A percentile compares a stretch with the other conserved stretches of the same genome.
Evolutionary conservation across 2,797 vertebrate species (phyloP).

Genomic region (Prunella strophiata): DNA sequence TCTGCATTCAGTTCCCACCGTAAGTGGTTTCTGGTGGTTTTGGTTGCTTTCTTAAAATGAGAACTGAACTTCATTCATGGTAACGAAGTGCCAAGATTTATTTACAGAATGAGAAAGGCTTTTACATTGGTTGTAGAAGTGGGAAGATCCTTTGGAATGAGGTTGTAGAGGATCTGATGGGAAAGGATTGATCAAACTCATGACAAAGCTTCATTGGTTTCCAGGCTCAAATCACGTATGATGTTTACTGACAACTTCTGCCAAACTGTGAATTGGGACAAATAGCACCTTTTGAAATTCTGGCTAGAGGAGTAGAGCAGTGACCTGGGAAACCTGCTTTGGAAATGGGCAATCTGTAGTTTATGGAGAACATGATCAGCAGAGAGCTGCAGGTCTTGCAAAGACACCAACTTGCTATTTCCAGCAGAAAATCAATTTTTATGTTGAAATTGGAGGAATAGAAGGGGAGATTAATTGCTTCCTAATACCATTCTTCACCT

Average conservation of each 20-base stretch:
- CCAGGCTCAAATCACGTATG: not conserved
- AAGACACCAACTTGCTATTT: not conserved
- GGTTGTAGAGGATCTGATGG: not conserved
- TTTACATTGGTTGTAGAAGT: not conserved
- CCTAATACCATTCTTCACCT: not conserved
- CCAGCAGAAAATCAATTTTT: not conserved
- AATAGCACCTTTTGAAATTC: not conserved
- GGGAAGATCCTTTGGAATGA: not conserved
- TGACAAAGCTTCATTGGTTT: not conserved
- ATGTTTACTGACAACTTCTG: not conserved
- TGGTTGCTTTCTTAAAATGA: conserved; percentile 5
- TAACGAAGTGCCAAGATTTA: not conserved
- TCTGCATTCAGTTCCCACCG: not conserved
- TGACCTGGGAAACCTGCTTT: not conserved
- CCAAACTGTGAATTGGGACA: not conserved
- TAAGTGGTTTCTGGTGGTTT: not conserved
- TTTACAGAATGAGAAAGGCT: not conserved
- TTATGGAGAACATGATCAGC: not conserved
- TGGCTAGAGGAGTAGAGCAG: not conserved
- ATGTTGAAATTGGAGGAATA: not conserved
- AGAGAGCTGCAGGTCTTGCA: not conserved
- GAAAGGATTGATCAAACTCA: not conserved
- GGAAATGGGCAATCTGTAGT: not conserved
- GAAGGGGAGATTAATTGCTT: not conserved
- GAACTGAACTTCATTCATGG: not conserved